Evolutionary conservation across 2,113 vertebrate species (phyloP).

Genomic region (Centropus bengalensis): DNA sequence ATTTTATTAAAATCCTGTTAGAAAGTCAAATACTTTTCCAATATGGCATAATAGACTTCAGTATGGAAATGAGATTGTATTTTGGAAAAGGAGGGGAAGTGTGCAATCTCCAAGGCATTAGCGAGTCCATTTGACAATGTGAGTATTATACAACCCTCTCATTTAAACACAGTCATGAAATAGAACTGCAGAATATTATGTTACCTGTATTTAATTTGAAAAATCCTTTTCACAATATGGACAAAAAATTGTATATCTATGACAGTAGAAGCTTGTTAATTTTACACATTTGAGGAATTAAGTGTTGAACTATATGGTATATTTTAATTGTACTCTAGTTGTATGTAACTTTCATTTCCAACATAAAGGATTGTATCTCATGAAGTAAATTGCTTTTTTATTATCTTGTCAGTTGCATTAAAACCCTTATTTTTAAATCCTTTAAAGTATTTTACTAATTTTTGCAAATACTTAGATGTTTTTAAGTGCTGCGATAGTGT

Average conservation of each 20-base stretch:
- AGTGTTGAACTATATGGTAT: constrained; percentile 77
- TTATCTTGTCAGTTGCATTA: constrained; percentile 77
- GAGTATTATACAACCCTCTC: constrained; percentile 71
- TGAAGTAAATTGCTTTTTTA: constrained; percentile 77
- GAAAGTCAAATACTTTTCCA: constrained; percentile 55
- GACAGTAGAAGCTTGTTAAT: constrained; percentile 77
- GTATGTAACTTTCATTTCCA: constrained; percentile 76
- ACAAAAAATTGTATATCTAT: constrained; percentile 75
- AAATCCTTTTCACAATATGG: constrained; percentile 67
- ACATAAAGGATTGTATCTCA: constrained; percentile 76
- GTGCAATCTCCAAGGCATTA: constrained; percentile 68
- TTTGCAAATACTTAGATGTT: constrained; percentile 76
- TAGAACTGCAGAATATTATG: constrained; percentile 70
- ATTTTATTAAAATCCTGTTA: constrained; percentile 56
- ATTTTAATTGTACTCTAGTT: constrained; percentile 78
- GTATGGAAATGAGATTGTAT: constrained; percentile 68
- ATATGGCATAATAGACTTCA: constrained; percentile 71
- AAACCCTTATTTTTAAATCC: constrained; percentile 79
- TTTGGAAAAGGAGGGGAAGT: constrained; percentile 62
- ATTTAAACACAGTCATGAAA: constrained; percentile 70
- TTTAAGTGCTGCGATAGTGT: constrained; percentile 74
- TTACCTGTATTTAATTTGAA: constrained; percentile 75
- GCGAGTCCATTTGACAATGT: constrained; percentile 69
- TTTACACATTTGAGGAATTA: constrained; percentile 76
- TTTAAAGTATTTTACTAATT: constrained; percentile 75